phyloP scores from a whole-genome alignment of 2,888 invertebrate species.

The Athetis lepigone region DNA sequence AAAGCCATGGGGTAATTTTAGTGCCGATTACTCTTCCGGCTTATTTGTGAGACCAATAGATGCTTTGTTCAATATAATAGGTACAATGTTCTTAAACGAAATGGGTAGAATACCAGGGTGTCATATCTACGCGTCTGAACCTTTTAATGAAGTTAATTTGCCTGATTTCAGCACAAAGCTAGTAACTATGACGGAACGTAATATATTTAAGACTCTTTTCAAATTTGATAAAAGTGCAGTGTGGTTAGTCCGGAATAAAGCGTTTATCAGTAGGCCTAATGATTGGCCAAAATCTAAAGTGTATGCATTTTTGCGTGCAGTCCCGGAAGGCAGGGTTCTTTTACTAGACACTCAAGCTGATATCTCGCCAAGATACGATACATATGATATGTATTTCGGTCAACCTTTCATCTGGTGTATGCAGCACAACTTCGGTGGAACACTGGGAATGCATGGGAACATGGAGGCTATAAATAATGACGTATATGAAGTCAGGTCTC shows the following conservation, averaged over 20 bases:
- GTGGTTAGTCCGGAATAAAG: conserved; percentile 96
- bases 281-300: not conserved
- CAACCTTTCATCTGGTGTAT: conserved; percentile 99
- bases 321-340: conserved; percentile 95
- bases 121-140: conserved; percentile 97
- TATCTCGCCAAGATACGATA: not conserved
- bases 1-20: conserved; percentile 94
- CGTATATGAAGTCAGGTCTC: conserved; percentile 91
- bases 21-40: conserved; percentile 94
- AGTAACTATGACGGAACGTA: not conserved
- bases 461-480: conserved; percentile 93
- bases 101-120: conserved; percentile 3
- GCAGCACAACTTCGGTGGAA: conserved; percentile 99
- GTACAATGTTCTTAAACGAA: conserved; percentile 89
- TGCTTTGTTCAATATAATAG: conserved; percentile 93
- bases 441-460: conserved; percentile 97
- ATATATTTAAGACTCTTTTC: conserved; percentile 91
- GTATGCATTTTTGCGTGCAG: conserved; percentile 75
- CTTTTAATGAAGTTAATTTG: conserved; percentile 95
- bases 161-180: not conserved
- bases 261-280: conserved; percentile 87
- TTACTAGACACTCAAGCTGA: conserved; percentile 94
- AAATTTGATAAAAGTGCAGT: conserved; percentile 94
- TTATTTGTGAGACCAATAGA: conserved; percentile 95
- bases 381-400: conserved; percentile 93